Evolutionary conservation across 2,113 vertebrate genomes (phyloP), one percentile per base, ranked within the genome.

Genomic region (Pelvicachromis taeniatus): DNA sequence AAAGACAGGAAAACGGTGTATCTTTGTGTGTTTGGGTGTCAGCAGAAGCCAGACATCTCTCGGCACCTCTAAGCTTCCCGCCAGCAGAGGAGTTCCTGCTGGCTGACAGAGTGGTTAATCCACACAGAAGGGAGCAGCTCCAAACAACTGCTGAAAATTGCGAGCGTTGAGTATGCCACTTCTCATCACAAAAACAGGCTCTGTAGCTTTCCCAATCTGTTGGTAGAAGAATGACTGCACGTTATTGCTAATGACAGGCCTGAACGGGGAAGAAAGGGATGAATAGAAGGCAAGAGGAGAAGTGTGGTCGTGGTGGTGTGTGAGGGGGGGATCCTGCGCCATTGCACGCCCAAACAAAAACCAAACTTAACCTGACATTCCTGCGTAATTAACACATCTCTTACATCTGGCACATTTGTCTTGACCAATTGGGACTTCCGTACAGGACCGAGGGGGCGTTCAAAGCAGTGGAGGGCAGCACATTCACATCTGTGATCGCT

Each of bases 321-420:
- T 16, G 68, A 21, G 14, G 35, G 29, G 29, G n/a, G 14, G 52
- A 50, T 81, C 58, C 65, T 88, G 85, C 80, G 86, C 85, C 79
- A 63, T 50, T 61, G 87, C 38, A 38, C 9, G 91, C 91, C 88
- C 94, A 94, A 94, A 95, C 94, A 94, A 80, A 90, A 89, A 83
- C 92, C 93, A 77, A 88, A 78, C 83, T 80, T 88, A 91, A 91
- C 87, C 92, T 89, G 90, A 93, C 91, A 92, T 96, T 96, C 94
- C 92, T 88, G 78, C 40, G 83, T 91, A 95, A 96, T 96, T 94
- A 94, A 94, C 87, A 93, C 91, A 91, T 92, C 84, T 87, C 90
- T 95, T 55, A 23, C 87, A 88, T 83, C 80, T 87, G 75, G 91
- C 94, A 94, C 90, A 86, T 93, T 91, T 91, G 90, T 83, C 84